phyloP scores from a whole-genome alignment of 2,888 invertebrate species.

The Gymnoscelis rufifasciata region DNA sequence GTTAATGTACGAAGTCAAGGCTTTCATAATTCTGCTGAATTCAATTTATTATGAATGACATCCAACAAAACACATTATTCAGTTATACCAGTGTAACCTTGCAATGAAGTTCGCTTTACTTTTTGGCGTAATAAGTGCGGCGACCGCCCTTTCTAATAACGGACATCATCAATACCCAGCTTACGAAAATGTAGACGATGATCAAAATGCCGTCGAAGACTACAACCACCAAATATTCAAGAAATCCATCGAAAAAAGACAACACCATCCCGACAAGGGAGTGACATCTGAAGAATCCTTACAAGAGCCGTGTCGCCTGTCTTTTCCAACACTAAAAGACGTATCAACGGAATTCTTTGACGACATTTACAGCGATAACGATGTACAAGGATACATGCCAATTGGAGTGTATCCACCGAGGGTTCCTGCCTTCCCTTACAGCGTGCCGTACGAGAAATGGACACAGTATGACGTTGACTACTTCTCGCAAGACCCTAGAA shows the following conservation, averaged over 20 bases:
- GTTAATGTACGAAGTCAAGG: conserved; percentile 13
- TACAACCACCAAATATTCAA: conserved; percentile 13
- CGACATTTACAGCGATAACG: conserved; percentile 10
- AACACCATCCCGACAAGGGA: conserved; percentile 1
- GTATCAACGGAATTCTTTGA: conserved; percentile 7
- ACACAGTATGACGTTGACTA: conserved; percentile 14
- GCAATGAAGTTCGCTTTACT: conserved; percentile 23
- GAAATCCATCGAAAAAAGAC: conserved; percentile 14
- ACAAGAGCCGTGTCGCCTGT: conserved; percentile 19
- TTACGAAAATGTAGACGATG: background rate
- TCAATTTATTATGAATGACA: conserved; percentile 3
- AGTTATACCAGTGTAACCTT: conserved; percentile 18
- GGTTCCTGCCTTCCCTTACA: conserved; percentile 7
- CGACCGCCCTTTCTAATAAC: conserved; percentile 8
- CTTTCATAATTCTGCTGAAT: conserved; percentile 26
- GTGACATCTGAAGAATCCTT: conserved; percentile 7
- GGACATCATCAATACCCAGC: background rate
- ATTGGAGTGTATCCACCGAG: conserved; percentile 9
- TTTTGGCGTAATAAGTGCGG: conserved; percentile 12
- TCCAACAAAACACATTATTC: conserved; percentile 27
- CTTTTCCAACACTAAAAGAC: conserved; percentile 18
- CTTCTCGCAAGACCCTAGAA: conserved; percentile 6
- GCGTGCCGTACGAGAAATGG: conserved; percentile 13
- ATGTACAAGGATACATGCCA: background rate
- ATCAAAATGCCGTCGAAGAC: conserved; percentile 3